These are phyloP conservation scores for Heliconius ethilla DNA, from an alignment of 2,888 invertebrate genomes.

Conservation along the genomic window DNA sequence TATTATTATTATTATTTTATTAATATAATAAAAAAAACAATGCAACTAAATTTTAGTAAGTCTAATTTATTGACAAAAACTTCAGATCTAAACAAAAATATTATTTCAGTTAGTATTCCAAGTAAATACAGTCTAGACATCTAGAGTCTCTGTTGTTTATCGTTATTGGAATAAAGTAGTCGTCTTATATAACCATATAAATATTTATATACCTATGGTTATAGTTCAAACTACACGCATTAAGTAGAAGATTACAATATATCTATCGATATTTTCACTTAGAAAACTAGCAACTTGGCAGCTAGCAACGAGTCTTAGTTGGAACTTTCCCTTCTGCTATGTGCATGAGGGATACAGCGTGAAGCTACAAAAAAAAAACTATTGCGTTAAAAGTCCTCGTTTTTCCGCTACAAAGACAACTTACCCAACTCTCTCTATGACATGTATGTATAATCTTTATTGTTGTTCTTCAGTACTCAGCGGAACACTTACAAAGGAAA, in stretches of 20 bases:
- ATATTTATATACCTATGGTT: background rate
- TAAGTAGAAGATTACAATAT: background rate
- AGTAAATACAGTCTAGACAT: slow-evolving; percentile 19
- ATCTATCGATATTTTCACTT: background rate
- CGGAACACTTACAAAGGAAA: slow-evolving; percentile 8
- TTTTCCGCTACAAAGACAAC: too few species aligned
- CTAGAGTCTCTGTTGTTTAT: background rate
- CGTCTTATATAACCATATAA: background rate
- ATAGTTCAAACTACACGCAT: background rate
- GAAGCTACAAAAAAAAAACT: too few species aligned
- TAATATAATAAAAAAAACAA: too few species aligned
- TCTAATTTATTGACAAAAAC: too few species aligned
- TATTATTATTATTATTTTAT: too few species aligned
- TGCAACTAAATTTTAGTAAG: too few species aligned
- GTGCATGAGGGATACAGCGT: too few species aligned
- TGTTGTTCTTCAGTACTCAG: slow-evolving; percentile 1
- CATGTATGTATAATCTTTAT: background rate
- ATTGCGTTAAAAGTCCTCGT: too few species aligned
- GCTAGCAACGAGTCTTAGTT: too few species aligned
- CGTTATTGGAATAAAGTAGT: background rate
- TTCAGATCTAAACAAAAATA: background rate
- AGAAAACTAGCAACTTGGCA: background rate
- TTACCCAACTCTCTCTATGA: background rate
- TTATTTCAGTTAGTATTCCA: slow-evolving; percentile 1
- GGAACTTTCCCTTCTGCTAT: too few species aligned